Percentiles rank a stretch among this genome's conserved stretches.
Conservation (phyloP, 1,140 invertebrate species). For the Cataglyphis hispanica region DNA sequence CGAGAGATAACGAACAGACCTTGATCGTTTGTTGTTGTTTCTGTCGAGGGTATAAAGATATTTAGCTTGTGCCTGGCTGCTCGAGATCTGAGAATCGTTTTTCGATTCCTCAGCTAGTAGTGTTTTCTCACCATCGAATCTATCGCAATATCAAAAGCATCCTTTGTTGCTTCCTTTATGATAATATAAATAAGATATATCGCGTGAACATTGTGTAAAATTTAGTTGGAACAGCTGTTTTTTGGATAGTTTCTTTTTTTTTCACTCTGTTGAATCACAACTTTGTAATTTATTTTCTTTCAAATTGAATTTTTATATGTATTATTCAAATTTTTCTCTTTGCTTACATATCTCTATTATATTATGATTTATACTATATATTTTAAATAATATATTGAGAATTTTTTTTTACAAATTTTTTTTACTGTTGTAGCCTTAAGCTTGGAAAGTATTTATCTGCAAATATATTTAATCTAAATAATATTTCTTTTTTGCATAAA, state of each 20-base stretch:
- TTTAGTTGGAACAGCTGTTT: neutral
- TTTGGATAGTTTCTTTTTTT: neutral
- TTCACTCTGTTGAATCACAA: neutral
- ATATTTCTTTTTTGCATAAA: neutral
- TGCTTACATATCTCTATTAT: neutral
- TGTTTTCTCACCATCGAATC: conserved; percentile 33
- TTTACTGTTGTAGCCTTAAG: neutral
- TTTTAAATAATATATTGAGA: neutral
- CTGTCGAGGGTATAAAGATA: conserved; percentile 26
- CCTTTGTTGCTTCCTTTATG: neutral
- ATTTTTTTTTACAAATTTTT: neutral
- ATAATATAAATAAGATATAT: neutral
- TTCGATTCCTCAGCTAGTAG: conserved; percentile 2
- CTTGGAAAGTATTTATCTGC: neutral
- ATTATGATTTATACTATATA: neutral
- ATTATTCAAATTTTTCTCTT: neutral
- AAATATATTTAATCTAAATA: neutral
- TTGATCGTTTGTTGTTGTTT: conserved; percentile 53
- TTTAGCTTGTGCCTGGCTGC: neutral
- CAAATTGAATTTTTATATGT: neutral
- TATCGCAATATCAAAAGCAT: conserved; percentile 30
- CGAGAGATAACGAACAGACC: conserved; percentile 11
- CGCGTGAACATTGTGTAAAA: neutral
- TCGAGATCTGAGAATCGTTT: neutral
- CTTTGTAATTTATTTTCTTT: neutral